These are phyloP conservation scores for Tyria jacobaeae DNA, from an alignment of 2,888 invertebrate genomes.

Conservation along the genomic window DNA sequence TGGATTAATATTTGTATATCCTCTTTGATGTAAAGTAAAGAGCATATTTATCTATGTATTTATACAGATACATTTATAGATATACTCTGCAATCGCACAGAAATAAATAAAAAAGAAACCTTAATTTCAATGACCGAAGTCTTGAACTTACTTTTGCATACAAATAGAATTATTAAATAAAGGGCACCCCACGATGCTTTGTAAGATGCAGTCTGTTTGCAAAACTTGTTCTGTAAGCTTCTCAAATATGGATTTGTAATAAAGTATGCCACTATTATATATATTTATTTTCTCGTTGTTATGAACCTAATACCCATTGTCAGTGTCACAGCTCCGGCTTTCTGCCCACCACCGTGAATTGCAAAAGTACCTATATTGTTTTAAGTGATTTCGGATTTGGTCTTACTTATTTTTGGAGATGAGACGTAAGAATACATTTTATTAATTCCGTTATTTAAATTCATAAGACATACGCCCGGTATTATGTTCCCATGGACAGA, in stretches of 20 bases:
- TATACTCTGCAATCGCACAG: no score
- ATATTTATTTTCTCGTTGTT: constrained; percentile 3
- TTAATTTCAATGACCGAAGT: no score
- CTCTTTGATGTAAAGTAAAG: no score
- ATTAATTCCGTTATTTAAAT: background rate
- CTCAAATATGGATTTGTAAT: background rate
- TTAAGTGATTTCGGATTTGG: background rate
- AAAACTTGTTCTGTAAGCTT: background rate
- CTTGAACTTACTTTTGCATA: no score
- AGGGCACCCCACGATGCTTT: no score
- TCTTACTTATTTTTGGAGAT: constrained; percentile 1
- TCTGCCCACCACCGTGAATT: constrained; percentile 3
- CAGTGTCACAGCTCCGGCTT: constrained; percentile 1
- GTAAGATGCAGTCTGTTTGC: background rate
- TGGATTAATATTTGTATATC: no score
- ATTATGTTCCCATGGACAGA: background rate
- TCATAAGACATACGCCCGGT: background rate
- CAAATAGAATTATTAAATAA: background rate
- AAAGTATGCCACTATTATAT: background rate
- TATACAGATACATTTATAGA: no score
- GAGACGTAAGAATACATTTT: background rate
- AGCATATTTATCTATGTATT: no score
- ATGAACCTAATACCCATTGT: constrained; percentile 4
- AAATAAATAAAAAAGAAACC: no score
- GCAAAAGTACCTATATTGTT: constrained; percentile 9